These are phyloP conservation scores for Leptopilina myrica DNA, from an alignment of 2,888 invertebrate genomes.

Conservation along the genomic window DNA sequence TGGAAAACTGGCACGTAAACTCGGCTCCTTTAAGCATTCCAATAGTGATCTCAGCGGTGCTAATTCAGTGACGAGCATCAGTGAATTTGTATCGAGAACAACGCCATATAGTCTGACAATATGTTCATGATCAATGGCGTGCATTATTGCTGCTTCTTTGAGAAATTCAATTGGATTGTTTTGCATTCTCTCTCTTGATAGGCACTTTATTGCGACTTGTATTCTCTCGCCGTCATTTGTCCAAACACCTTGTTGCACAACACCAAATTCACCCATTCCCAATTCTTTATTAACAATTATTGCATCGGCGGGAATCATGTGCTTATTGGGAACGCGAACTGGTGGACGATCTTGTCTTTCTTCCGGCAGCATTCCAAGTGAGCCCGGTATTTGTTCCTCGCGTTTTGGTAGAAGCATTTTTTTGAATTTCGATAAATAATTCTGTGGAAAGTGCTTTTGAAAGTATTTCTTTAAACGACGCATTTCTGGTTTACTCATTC, in stretches of 20 bases:
- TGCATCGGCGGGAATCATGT: constrained; percentile 90
- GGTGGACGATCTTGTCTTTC: constrained; percentile 75
- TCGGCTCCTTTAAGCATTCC: constrained; percentile 96
- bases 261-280: constrained; percentile 98
- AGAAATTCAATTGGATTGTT: constrained; percentile 97
- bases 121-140: constrained; percentile 97
- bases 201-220: constrained; percentile 97
- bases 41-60: constrained; percentile 96
- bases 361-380: constrained; percentile 71
- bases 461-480: constrained; percentile 95
- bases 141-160: constrained; percentile 99
- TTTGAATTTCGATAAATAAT: constrained; percentile 94
- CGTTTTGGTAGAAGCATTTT: constrained; percentile 84
- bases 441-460: constrained; percentile 95
- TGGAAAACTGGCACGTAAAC: constrained; percentile 92
- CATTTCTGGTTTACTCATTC: constrained; percentile 96
- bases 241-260: constrained; percentile 98
- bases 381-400: constrained; percentile 73
- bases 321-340: constrained; percentile 87
- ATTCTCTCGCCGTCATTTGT: constrained; percentile 94
- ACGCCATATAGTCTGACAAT: constrained; percentile 98
- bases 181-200: constrained; percentile 96
- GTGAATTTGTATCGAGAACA: constrained; percentile 92
- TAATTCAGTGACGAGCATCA: constrained; percentile 92
- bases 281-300: constrained; percentile 96